Base-by-base conservation (phyloP, 2,888 invertebrate genomes). In the Anticlea derivata region DNA sequence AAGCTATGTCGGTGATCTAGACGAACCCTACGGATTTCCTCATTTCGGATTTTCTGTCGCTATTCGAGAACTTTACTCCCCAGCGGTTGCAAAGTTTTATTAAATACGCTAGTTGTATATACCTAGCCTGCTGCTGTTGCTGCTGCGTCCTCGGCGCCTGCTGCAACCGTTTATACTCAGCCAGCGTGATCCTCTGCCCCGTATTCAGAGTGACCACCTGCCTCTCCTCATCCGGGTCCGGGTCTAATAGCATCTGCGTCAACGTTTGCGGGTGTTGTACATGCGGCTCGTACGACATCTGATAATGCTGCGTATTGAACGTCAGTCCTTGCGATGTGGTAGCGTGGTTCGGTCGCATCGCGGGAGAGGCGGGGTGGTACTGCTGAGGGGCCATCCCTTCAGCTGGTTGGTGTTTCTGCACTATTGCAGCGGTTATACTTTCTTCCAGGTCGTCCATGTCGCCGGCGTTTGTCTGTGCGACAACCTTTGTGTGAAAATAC, bases 381-480 rank as follows among this genome's bases (percentile, higher is more conserved):
- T 83, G 84, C 47, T 78, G 83, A 0, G 80, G 72, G 2, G 69
- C 44, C 5, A 50, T 45, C 65, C 59, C 31, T 56, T 73, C 35
- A 75, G 48, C 3, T 0, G 81, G 74, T 55, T 51, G 60, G 13
- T 81, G 80, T 54, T 89, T 90, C 30, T 81, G 82, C 8, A 92
- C 75, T 55, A 91, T 89, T 1, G 91, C 91, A 2, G 91, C 92
- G 5, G 90, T 87, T 51, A 92, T 92, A 58, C 91, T 91, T 29
- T 91, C 91, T 65, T 92, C 92, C 20, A 92, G 76, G 66, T 92
- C 91, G 50, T 90, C 91, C 84, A 91, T 84, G 48, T 90, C 91
- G 45, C 78, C 86, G 0, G 90, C 85, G 52, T 86, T 89, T 1
- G 86, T 85, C 65, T 86, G 86, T 0, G 86, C 86, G n/a, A 78